Conservation (phyloP, 2,888 invertebrate species). For the Laothoe populi region DNA sequence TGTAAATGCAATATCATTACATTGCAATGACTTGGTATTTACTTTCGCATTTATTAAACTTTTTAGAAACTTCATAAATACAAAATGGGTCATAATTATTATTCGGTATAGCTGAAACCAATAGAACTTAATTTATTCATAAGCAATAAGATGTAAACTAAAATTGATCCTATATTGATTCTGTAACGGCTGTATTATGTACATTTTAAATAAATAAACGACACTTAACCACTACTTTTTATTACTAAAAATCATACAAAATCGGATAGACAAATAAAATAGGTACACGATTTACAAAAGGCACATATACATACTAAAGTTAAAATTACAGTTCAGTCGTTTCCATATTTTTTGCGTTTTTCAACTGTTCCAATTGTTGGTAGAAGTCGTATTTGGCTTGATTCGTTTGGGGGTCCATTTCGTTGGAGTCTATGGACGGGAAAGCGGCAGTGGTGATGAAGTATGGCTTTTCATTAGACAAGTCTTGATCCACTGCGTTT, state of each 20-base stretch:
- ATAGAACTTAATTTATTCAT: constrained; percentile 14
- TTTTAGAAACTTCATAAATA: background rate
- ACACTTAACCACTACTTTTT: constrained; percentile 35
- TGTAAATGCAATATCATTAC: constrained; percentile 2
- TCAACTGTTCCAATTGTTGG: constrained; percentile 88
- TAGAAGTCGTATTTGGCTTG: constrained; percentile 88
- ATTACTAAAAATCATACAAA: constrained; percentile 32
- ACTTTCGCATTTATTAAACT: constrained; percentile 21
- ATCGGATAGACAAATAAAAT: constrained; percentile 42
- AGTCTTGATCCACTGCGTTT: constrained; percentile 88
- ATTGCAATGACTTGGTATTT: constrained; percentile 13
- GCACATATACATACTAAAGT: constrained; percentile 46
- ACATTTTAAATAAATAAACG: constrained; percentile 24
- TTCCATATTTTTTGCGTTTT: constrained; percentile 90
- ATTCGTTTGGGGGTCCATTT: constrained; percentile 78
- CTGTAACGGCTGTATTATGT: constrained; percentile 20
- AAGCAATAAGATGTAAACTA: constrained; percentile 11
- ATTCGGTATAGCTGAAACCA: constrained; percentile 10
- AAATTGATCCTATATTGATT: constrained; percentile 13
- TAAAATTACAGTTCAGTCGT: constrained; percentile 89
- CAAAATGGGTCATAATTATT: too few species aligned
- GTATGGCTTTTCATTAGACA: constrained; percentile 77
- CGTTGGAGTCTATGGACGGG: constrained; percentile 74
- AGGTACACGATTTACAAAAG: constrained; percentile 57
- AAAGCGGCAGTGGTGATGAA: constrained; percentile 79